Evolutionary conservation across 2,797 vertebrate genomes (phyloP).

Genomic region (Coilia nasus): DNA sequence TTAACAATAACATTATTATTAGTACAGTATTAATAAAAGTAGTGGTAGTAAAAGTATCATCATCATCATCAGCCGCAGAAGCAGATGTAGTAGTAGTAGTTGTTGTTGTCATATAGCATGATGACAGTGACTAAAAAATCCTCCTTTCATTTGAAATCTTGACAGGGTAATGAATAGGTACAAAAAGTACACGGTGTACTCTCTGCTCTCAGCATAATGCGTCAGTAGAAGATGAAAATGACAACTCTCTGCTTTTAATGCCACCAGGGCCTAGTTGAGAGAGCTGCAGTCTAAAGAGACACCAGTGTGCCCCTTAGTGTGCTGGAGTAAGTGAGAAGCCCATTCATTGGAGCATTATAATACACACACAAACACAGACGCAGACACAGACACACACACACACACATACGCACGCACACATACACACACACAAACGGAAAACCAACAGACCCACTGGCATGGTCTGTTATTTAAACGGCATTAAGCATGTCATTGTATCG

Average conservation of each 20-base stretch:
- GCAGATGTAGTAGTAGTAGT: too few relatives aligned
- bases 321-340: not conserved
- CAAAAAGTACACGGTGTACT: not conserved
- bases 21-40: not conserved
- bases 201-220: not conserved
- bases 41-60: not conserved
- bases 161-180: not conserved
- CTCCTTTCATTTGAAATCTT: not conserved
- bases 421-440: not conserved
- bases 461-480: not conserved
- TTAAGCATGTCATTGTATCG: not conserved
- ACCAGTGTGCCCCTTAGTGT: not conserved
- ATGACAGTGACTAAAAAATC: not conserved
- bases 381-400: not conserved
- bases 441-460: not conserved
- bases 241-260: not conserved
- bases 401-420: not conserved
- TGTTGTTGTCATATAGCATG: too few relatives aligned
- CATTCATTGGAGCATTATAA: too few relatives aligned
- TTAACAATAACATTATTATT: not conserved
- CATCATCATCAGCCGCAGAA: too few relatives aligned
- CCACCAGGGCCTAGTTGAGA: not conserved
- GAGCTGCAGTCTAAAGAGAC: not conserved
- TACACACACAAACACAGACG: not conserved
- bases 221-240: not conserved